Base-by-base conservation (phyloP, 2,888 invertebrate genomes). In the Phaedon cochleariae region DNA sequence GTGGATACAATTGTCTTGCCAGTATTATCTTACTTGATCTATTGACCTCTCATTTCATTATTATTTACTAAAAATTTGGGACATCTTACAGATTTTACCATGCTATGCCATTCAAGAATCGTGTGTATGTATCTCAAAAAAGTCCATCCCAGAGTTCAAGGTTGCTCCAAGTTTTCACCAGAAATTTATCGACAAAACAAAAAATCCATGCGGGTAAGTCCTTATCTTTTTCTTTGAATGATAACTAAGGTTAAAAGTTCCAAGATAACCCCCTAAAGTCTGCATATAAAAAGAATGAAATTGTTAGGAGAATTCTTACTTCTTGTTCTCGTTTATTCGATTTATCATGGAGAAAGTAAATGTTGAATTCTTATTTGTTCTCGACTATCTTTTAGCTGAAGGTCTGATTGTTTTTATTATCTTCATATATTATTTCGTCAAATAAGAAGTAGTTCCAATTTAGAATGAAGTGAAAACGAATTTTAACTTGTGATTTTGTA, bases 201-300 rank as follows among this genome's bases (percentile, higher is more conserved):
- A 69, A 69, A 63, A 63, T 17, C 51, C 29, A 61, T 59, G 46
- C 72, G 57, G 60, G 74, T 74, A 66, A 73, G 73, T 70, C 54
- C 51, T 20, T 64, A 59, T 59, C 59, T 15, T 21, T 41, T 18
- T 65, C 45, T 64, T n/a, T 49, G 45, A 64, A 57, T 58, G 62
- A 69, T 63, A 63, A 63, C 45, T 37, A 59, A 67, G 72, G 68
- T 67, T 34, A 67, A 10, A n/a, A 22, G 17, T 12, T 48, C n/a
- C 9, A 31, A 46, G 68, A 72, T 70, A 72, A 72, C 67, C 41
- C 10, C 65, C 59, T n/a, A 9, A 3, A 46, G 37, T 46, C 51
- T 52, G 22, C 20, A 22, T 58, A 65, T 65, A 65, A 37, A 65
- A 62, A n/a, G 15, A 48, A 21, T 26, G 15, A 15, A 53, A 34